These are phyloP conservation scores for Mesochorus sp. DNA, from an alignment of 2,888 invertebrate species.

Conservation along the genomic window DNA sequence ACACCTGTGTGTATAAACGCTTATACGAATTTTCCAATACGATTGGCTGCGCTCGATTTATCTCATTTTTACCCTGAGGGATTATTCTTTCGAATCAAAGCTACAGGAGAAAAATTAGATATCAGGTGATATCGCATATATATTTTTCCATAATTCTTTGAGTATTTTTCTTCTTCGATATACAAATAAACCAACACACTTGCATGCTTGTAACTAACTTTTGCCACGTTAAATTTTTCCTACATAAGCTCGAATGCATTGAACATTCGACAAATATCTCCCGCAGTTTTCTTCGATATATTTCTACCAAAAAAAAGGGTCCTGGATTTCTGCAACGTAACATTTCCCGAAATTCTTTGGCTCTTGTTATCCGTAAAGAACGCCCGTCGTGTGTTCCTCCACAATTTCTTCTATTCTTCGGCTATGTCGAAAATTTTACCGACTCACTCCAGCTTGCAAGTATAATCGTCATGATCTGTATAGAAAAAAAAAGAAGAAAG, in stretches of 20 bases:
- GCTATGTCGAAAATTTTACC: conserved; percentile 77
- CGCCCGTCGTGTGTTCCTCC: conserved; percentile 61
- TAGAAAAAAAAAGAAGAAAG: conserved; percentile 10
- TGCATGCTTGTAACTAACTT: conserved; percentile 8
- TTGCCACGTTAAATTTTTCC: background rate
- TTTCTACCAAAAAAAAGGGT: conserved; percentile 59
- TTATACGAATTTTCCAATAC: conserved; percentile 1
- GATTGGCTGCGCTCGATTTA: conserved; percentile 31
- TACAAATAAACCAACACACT: background rate
- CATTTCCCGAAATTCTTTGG: conserved; percentile 74
- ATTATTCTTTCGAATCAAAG: background rate
- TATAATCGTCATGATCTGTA: conserved; percentile 65
- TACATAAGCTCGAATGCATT: conserved; percentile 20
- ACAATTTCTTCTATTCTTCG: conserved; percentile 74
- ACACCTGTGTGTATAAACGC: conserved; percentile 49
- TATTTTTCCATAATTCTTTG: background rate
- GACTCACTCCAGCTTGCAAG: conserved; percentile 80
- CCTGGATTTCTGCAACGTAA: conserved; percentile 76
- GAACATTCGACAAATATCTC: conserved; percentile 24
- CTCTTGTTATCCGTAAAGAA: conserved; percentile 53
- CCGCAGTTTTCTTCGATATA: conserved; percentile 50
- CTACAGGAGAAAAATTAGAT: background rate
- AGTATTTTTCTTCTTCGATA: conserved; percentile 4
- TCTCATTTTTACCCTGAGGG: conserved; percentile 15
- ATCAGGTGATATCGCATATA: too few relatives aligned